Percentiles rank a stretch among this genome's conserved stretches.
phyloP scores from a whole-genome alignment of 1,140 invertebrate species.

The Laodelphax striatellus region DNA sequence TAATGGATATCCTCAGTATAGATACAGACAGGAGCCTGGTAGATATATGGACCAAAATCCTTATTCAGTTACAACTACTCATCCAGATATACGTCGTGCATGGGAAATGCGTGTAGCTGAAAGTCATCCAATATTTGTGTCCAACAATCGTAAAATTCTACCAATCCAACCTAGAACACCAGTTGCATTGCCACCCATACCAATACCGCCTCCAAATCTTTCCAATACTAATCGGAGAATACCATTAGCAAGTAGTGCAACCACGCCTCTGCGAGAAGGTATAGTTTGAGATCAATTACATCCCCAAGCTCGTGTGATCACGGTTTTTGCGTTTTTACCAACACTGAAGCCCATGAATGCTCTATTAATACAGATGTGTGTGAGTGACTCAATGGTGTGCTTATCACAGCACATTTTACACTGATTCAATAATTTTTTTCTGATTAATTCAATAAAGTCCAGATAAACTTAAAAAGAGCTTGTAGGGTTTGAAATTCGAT shows the following conservation, averaged over 20 bases:
- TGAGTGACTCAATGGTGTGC: no score
- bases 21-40: background rate
- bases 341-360: no score
- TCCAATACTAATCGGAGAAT: background rate
- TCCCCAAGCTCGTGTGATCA: background rate
- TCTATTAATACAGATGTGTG: no score
- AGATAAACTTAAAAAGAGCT: no score
- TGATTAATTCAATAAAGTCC: no score
- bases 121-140: background rate
- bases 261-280: background rate
- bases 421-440: no score
- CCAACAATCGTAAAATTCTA: background rate
- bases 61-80: background rate
- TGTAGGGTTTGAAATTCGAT: no score
- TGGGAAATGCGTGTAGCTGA: background rate
- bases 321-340: no score
- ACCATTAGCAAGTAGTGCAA: background rate
- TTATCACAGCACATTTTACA: no score
- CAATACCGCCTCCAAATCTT: conserved; percentile 2
- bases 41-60: background rate
- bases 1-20: background rate
- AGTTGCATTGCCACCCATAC: conserved; percentile 14
- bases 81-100: background rate
- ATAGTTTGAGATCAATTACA: background rate
- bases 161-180: background rate